Evolutionary conservation across 2,888 invertebrate species (phyloP), one percentile per base, ranked within the genome.

Genomic region (Andrena chrysosceles): DNA sequence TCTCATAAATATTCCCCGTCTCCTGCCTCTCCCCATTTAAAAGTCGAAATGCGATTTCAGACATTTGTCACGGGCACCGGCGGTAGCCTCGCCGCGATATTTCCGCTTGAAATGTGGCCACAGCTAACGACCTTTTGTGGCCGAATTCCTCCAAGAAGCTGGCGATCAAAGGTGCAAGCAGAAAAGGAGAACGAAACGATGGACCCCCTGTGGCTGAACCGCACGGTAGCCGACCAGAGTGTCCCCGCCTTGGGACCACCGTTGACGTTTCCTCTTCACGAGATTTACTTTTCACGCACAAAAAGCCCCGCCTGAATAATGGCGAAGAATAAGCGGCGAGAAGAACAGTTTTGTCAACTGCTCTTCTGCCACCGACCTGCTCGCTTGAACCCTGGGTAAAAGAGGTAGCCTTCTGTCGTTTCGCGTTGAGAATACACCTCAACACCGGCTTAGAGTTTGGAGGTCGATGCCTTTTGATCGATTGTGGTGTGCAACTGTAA

Each of bases 161-260:
- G 74, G 63, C 78, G 87, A 83, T 83, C 82, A 73, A 75, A 83
- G 77, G 82, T 64, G 79, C 78, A 76, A 60, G 76, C 20, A 48
- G 68, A 64, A 77, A 60, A 74, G 66, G 60, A 81, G 75, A 81
- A 79, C 69, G 76, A 86, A 85, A 88, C 64, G 80, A 83, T 71
- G 67, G 91, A 85, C 89, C 92, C 92, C 92, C 93, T 79, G 92
- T 81, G 81, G 92, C 31, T 62, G 80, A 84, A 85, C 89, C 91
- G 87, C 83, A 92, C 93, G 90, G 93, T 93, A 93, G 93, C 92
- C 85, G 80, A 76, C 78, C 83, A 85, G 89, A 90, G 89, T 92
- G 92, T 92, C 90, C 85, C 89, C 90, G 90, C 89, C 88, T 87
- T 64, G 75, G 87, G 92, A 93, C 93, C 93, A 93, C 92, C 92